Evolutionary conservation across 1,140 invertebrate species (phyloP), one percentile per base, ranked within the genome.

Genomic region (Pseudomyrmex pallidus): DNA sequence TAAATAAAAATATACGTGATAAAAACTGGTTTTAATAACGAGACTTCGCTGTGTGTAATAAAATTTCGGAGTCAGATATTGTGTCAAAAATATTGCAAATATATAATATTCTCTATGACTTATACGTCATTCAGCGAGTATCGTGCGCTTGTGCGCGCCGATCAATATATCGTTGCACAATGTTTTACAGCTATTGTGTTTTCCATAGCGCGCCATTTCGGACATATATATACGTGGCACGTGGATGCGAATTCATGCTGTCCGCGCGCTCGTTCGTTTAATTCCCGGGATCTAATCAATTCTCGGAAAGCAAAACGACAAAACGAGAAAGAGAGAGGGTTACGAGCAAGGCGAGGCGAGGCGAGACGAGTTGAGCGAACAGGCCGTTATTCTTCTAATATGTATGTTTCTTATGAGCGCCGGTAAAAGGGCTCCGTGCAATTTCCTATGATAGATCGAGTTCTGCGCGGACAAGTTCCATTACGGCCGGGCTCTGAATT

Each of bases 371-470:
- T 61, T 48, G 74, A 64, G 78, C 85, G 78, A 84, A 84, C 85
- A 77, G 62, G 80, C 83, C 87, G 91, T 91, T 90, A 93, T 92
- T 91, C 90, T 91, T 91, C 91, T 91, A 91, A 91, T 92, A 89
- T 88, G 89, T 92, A 90, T 91, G 88, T 91, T 93, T 91, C 92
- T 91, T 90, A 90, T 90, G 89, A 91, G 87, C 85, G 84, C 10
- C 84, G 89, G 90, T 89, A 92, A 93, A 93, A 92, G 90, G 91
- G 91, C 89, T 91, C 85, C 89, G 90, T 90, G 92, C 90, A 93
- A 93, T 94, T 93, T 92, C 83, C 92, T 90, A 92, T 94, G 93
- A 94, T 93, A 93, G 92, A 94, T 94, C 92, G 93, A 93, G 90
- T 89, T 86, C 83, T 35, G 35, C 82, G 90, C 82, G 90, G 91